Conservation (phyloP, 2,888 invertebrate species). For the Cremastinae sp. region DNA sequence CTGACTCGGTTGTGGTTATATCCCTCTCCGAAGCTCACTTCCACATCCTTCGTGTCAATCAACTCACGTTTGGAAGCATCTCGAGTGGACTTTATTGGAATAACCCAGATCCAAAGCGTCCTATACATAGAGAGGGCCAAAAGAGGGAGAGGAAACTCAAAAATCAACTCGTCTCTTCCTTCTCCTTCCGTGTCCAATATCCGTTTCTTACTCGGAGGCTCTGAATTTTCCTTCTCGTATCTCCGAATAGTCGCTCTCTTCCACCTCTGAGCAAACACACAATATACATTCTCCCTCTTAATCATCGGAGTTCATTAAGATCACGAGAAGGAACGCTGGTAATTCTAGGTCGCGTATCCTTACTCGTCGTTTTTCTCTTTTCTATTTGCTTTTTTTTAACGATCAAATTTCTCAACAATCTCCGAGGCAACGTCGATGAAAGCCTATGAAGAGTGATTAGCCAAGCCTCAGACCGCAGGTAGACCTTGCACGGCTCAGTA, state of each 20-base stretch:
- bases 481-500: constrained; percentile 75
- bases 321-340: constrained; percentile 2
- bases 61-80: constrained; percentile 73
- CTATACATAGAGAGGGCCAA: neutral
- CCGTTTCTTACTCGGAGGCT: too few species aligned
- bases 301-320: constrained; percentile 2
- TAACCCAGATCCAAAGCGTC: constrained; percentile 71
- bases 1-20: constrained; percentile 24
- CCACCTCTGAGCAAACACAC: too few species aligned
- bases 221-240: too few species aligned
- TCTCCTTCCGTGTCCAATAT: too few species aligned
- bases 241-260: too few species aligned
- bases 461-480: constrained; percentile 73
- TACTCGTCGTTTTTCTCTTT: constrained; percentile 2
- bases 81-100: constrained; percentile 74
- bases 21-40: constrained; percentile 20
- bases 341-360: constrained; percentile 38
- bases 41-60: constrained; percentile 65
- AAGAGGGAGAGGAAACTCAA: constrained; percentile 19
- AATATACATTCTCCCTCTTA: neutral
- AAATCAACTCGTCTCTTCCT: constrained; percentile 15
- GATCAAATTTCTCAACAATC: constrained; percentile 54
- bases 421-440: constrained; percentile 48
- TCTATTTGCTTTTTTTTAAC: constrained; percentile 27
- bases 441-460: constrained; percentile 72